phyloP scores from a whole-genome alignment of 2,113 vertebrate genomes.

The Andinoacara biseriatus region DNA sequence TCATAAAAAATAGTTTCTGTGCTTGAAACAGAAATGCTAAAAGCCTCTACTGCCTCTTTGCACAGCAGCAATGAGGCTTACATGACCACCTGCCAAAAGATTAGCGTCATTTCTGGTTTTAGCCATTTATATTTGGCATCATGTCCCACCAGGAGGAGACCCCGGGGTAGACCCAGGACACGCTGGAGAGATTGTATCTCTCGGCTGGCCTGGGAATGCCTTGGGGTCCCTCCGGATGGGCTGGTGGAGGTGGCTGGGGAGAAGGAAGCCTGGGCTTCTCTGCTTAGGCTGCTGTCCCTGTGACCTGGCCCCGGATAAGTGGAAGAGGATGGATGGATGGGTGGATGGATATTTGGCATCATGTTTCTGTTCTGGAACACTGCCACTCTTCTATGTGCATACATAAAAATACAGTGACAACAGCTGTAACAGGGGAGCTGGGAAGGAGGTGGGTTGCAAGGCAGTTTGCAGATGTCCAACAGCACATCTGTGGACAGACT shows the following conservation, averaged over 20 bases:
- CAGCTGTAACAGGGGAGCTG: not conserved
- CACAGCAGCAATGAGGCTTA: not conserved
- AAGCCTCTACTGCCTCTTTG: not conserved
- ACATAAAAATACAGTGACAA: no score
- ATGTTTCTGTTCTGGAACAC: not conserved
- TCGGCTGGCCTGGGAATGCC: no score
- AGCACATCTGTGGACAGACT: not conserved
- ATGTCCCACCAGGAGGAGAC: not conserved
- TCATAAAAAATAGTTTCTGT: not conserved
- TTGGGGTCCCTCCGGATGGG: no score
- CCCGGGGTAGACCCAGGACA: no score
- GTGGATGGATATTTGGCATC: no score
- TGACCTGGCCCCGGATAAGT: no score
- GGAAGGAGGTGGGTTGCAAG: not conserved
- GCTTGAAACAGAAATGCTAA: not conserved
- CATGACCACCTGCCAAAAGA: not conserved
- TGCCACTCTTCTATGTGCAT: not conserved
- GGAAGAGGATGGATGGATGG: no score
- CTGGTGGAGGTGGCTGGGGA: no score
- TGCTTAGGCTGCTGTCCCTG: no score
- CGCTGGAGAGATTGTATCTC: no score
- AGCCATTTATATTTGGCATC: not conserved
- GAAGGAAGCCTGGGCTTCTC: no score
- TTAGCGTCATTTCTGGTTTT: not conserved
- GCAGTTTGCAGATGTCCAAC: not conserved